Evolutionary conservation across 2,797 vertebrate genomes (phyloP).

Genomic region (Pseudomugil tenellus): DNA sequence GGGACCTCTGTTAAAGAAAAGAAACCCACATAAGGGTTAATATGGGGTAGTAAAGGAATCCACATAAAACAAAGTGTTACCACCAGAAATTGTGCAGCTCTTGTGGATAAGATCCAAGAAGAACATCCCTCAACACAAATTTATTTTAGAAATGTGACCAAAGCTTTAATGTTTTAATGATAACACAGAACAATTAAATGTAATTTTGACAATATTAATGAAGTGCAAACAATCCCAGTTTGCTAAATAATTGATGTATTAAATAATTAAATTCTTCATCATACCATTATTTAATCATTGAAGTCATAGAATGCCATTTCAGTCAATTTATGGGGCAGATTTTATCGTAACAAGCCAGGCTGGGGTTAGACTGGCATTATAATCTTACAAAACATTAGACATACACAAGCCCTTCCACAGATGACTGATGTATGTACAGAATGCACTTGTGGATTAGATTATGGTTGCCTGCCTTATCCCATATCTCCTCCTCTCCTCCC

Average conservation of each 20-base stretch:
- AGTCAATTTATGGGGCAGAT: not conserved
- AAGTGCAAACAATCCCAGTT: not conserved
- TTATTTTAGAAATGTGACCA: not conserved
- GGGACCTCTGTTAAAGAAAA: slow-evolving; percentile 47
- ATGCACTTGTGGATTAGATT: slow-evolving; percentile 76
- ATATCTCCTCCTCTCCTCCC: slow-evolving; percentile 48
- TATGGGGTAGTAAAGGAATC: slow-evolving; percentile 39
- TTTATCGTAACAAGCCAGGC: slow-evolving; percentile 1
- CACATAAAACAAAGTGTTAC: not conserved
- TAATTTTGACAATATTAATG: not conserved
- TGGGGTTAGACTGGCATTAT: not conserved
- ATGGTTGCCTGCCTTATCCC: slow-evolving; percentile 48
- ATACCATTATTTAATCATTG: not conserved
- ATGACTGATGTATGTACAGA: slow-evolving; percentile 70
- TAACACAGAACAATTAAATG: not conserved
- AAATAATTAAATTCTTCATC: not conserved
- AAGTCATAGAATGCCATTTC: not conserved
- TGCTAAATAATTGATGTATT: not conserved
- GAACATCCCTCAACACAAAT: too few relatives aligned
- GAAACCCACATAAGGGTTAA: slow-evolving; percentile 37
- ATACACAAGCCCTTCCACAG: slow-evolving; percentile 37
- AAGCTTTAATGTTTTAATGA: too few relatives aligned
- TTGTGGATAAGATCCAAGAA: not conserved
- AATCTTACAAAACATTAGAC: slow-evolving; percentile 14
- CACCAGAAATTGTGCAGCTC: not conserved